Evolutionary conservation across 2,797 vertebrate genomes (phyloP).

Genomic region (Euphonia xanthogaster): DNA sequence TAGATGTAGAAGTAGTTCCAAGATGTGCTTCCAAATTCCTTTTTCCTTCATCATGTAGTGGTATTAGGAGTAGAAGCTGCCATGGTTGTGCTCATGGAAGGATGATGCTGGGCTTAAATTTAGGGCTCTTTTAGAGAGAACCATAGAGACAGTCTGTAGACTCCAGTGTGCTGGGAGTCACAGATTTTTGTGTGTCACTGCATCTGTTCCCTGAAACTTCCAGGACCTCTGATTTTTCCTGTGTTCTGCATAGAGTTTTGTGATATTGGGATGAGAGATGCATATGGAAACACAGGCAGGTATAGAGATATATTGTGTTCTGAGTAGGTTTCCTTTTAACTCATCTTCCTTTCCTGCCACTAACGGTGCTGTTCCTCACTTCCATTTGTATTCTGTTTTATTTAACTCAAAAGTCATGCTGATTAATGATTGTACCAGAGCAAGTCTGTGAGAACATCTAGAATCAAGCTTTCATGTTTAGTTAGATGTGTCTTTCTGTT

Average conservation of each 20-base stretch:
- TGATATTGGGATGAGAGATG: not conserved
- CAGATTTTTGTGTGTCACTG: not conserved
- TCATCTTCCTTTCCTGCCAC: not conserved
- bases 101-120: not conserved
- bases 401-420: not conserved
- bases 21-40: not conserved
- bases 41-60: not conserved
- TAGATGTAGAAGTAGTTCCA: slow-evolving; percentile 62
- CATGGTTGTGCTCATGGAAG: not conserved
- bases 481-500: not conserved
- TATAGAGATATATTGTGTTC: not conserved
- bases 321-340: not conserved
- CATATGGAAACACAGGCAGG: not conserved
- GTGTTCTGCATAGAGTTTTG: not conserved
- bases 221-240: not conserved
- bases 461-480: not conserved
- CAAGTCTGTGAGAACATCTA: not conserved
- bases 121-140: not conserved
- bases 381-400: not conserved
- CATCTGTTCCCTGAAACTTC: not conserved
- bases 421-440: not conserved
- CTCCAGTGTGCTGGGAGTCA: not conserved
- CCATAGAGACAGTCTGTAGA: not conserved
- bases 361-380: not conserved
- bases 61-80: not conserved